A percentile compares a stretch with the other conserved stretches of the same genome.
Evolutionary conservation across 2,888 invertebrate genomes (phyloP).

Genomic region (Dioctria linearis): DNA sequence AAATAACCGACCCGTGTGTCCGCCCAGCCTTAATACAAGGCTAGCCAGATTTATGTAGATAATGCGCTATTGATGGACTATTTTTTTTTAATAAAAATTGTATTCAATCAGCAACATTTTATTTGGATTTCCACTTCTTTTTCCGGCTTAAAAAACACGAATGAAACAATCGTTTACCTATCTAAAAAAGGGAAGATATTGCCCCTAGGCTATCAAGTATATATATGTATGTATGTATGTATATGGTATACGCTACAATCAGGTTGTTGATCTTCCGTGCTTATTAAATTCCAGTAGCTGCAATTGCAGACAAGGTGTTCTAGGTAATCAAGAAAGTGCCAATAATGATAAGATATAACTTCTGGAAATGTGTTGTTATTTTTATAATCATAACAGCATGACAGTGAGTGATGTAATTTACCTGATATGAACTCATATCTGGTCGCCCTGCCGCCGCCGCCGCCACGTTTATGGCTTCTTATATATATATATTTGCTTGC

Average conservation of each 20-base stretch:
- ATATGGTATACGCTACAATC: neutral
- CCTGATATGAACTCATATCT: slow-evolving; percentile 33
- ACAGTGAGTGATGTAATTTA: slow-evolving; percentile 21
- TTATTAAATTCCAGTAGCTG: neutral
- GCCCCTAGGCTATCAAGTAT: no score
- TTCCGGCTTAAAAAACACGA: slow-evolving; percentile 28
- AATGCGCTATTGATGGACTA: neutral
- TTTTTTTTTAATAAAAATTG: slow-evolving; percentile 8
- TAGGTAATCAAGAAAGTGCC: slow-evolving; percentile 14
- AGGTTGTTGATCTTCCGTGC: slow-evolving; percentile 41
- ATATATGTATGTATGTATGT: neutral
- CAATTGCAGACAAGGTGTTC: slow-evolving; percentile 1
- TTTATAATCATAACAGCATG: slow-evolving; percentile 1
- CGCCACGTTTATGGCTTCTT: slow-evolving; percentile 40
- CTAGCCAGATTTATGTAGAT: neutral
- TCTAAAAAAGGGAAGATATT: no score
- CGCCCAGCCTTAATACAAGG: slow-evolving; percentile 34
- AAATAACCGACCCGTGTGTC: neutral
- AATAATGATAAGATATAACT: neutral
- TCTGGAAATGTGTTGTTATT: neutral
- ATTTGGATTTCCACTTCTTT: slow-evolving; percentile 17
- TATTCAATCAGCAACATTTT: neutral
- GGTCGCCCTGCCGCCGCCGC: neutral
- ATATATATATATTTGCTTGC: slow-evolving; percentile 17
- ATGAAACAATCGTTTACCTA: no score